These are phyloP conservation scores for Loriculus beryllinus DNA, from an alignment of 2,797 vertebrate genomes.

Conservation along the genomic window DNA sequence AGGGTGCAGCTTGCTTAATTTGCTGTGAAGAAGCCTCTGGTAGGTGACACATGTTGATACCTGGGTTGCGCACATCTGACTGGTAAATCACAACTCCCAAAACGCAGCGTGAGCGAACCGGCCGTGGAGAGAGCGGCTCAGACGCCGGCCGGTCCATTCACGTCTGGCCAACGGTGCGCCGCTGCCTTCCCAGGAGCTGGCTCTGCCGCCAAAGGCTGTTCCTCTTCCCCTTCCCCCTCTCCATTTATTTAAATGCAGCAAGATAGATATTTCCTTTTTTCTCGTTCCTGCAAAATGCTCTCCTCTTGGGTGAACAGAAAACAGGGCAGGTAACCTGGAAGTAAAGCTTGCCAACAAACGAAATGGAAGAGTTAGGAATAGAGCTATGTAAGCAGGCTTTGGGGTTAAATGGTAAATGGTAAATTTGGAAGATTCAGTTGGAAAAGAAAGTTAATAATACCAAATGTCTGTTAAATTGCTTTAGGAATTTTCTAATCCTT, in stretches of 20 bases:
- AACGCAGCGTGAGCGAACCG: fast-evolving
- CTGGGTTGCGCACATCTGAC: neutral
- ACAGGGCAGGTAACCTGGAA: neutral
- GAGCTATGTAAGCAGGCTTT: neutral
- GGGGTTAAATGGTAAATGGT: neutral
- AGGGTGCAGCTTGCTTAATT: neutral
- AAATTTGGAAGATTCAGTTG: neutral
- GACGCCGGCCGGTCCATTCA: neutral
- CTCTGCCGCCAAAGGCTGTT: neutral
- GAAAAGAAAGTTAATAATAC: neutral
- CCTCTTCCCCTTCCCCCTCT: neutral
- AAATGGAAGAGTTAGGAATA: neutral
- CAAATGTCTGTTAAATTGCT: neutral
- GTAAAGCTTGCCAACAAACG: neutral
- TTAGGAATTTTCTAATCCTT: neutral
- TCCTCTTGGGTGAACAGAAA: neutral
- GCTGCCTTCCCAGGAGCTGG: neutral
- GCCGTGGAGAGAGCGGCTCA: neutral
- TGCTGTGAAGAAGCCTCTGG: neutral
- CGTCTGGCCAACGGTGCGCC: neutral
- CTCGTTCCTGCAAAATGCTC: neutral
- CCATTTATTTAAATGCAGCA: neutral
- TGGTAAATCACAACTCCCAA: too few relatives aligned
- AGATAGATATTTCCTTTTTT: neutral
- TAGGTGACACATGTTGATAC: fast-evolving